These are phyloP conservation scores for Oncorhynchus masou DNA, from an alignment of 2,113 vertebrate genomes.

Conservation along the genomic window DNA sequence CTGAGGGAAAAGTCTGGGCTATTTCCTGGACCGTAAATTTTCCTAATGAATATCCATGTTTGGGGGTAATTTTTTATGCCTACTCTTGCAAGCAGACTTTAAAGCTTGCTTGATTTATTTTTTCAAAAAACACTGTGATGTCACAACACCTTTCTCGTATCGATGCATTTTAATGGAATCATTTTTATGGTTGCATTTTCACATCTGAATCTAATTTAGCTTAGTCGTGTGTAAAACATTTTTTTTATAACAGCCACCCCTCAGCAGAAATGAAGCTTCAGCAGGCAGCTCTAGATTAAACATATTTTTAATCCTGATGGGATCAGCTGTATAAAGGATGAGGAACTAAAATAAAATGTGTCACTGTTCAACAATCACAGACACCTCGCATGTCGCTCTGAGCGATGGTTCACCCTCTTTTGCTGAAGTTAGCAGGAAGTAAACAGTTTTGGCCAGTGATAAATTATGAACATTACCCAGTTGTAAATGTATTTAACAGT, in stretches of 20 bases:
- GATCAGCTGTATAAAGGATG: constrained; percentile 29
- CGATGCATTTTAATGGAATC: constrained; percentile 33
- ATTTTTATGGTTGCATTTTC: constrained; percentile 6
- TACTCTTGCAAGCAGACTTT: background rate
- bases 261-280: constrained; percentile 4
- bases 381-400: constrained; percentile 1
- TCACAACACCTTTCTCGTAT: constrained; percentile 42
- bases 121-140: constrained; percentile 2
- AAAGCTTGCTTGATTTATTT: constrained; percentile 24
- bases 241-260: background rate
- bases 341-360: constrained; percentile 19
- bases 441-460: background rate
- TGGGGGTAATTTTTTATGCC: constrained; percentile 22
- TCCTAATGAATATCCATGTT: constrained; percentile 31
- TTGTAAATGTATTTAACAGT: background rate
- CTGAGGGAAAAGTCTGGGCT: constrained; percentile 46
- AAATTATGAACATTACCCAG: background rate
- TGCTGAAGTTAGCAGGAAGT: background rate
- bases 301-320: constrained; percentile 22
- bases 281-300: constrained; percentile 33
- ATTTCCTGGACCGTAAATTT: constrained; percentile 48
- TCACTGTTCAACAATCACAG: constrained; percentile 5
- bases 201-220: constrained; percentile 18
- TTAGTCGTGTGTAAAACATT: background rate
- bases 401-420: background rate